Evolutionary conservation across 2,888 invertebrate genomes (phyloP), one percentile per base, ranked within the genome.

Genomic region (Tiphia femorata): DNA sequence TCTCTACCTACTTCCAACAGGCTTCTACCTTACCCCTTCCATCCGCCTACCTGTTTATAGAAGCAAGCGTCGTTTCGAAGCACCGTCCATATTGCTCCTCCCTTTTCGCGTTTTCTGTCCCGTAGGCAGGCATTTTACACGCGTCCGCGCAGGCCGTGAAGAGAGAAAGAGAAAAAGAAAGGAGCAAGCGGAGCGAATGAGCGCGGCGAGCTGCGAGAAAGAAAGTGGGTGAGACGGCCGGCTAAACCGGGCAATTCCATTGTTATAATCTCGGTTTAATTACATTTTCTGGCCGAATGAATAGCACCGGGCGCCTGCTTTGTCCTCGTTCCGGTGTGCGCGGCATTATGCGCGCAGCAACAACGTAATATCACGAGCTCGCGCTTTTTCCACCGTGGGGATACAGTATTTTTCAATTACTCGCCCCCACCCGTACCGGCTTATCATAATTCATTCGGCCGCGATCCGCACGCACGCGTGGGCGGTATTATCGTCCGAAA

Each of bases 231-330:
- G 33, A 33, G 33, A 33, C 12, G 41, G 47, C 33, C 35, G 23
- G 49, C 50, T 37, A 56, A 62, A 57, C 61, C 20, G 33, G 56
- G 57, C 58, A 54, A 68, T 61, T 58, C 55, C 61, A 64, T 67
- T 67, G 67, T 68, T 68, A 58, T 64, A 67, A 67, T 68, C 53
- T 56, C 58, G 53, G 50, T 67, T 67, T 67, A 68, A 67, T 67
- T 67, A 68, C 68, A 56, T 68, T 67, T 64, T 67, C 64, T 49
- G 52, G 41, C 50, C 23, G 46, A 61, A 64, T 57, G 64, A 64
- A 67, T 67, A 56, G 61, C 55, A 25, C 44, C 53, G 49, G 38
- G 35, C 40, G 38, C 47, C 17, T 25, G 58, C 69, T 67, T 67
- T 67, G 69, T 67, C 58, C 56, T 58, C 64, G 40, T 67, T 67